These are phyloP conservation scores for Periparus ater DNA, from an alignment of 2,797 vertebrate species.

Conservation along the genomic window DNA sequence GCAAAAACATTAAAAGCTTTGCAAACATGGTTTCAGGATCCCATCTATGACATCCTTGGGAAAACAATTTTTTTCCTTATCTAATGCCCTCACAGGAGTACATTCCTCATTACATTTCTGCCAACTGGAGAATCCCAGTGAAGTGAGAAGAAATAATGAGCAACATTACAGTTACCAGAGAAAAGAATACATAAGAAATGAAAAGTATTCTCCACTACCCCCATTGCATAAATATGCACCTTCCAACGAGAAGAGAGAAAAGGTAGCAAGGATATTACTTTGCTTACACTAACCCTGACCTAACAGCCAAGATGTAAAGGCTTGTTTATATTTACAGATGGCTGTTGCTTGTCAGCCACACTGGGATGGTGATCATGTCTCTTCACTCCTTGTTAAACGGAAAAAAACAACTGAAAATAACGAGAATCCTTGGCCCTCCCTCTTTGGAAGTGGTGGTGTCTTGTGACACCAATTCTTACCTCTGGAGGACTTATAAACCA, in stretches of 20 bases:
- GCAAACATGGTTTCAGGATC: constrained; percentile 42
- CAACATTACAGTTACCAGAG: not conserved
- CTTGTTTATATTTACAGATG: not conserved
- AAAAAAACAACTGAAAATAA: not conserved
- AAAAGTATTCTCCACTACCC: not conserved
- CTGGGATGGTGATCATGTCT: not conserved
- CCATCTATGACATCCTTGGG: constrained; percentile 44
- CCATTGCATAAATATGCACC: not conserved
- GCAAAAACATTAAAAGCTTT: constrained; percentile 51
- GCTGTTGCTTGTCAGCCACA: not conserved
- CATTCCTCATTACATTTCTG: constrained; percentile 61
- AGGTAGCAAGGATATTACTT: not conserved
- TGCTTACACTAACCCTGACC: not conserved
- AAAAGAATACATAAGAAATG: not conserved
- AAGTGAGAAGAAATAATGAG: constrained; percentile 46
- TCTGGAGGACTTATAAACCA: not conserved
- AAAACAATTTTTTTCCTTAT: constrained; percentile 22
- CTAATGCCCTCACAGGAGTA: constrained; percentile 50
- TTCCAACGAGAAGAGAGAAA: not conserved
- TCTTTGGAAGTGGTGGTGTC: not conserved
- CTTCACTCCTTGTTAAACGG: not conserved
- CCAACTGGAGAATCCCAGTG: constrained; percentile 48
- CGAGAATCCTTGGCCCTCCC: not conserved
- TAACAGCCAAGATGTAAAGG: not conserved
- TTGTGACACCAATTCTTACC: not conserved